Percentiles rank a stretch among this genome's conserved stretches.
Conservation (phyloP, 2,113 vertebrate genomes). For the Psophia crepitans region DNA sequence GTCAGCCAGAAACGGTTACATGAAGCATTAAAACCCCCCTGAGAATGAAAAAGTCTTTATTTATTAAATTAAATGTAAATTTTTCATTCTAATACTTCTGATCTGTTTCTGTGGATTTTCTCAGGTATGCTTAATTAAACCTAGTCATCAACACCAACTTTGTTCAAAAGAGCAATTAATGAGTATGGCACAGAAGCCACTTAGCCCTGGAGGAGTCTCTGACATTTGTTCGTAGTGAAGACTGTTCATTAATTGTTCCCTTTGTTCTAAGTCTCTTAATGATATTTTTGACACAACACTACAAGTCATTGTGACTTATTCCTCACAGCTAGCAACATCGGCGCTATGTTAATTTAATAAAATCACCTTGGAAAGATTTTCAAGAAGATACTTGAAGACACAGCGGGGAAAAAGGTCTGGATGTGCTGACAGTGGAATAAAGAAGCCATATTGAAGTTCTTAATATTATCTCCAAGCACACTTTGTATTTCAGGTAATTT, state of each 20-base stretch:
- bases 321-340: not conserved
- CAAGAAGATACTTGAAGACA: not conserved
- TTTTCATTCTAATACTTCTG: not conserved
- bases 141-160: conserved; percentile 10
- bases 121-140: conserved; percentile 57
- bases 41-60: not conserved
- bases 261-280: conserved; percentile 27
- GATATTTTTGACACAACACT: not conserved
- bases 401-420: not conserved
- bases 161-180: conserved; percentile 51
- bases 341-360: conserved; percentile 15
- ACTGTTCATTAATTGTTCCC: conserved; percentile 45
- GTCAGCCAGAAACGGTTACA: not conserved
- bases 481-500: not conserved
- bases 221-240: not conserved
- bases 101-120: conserved; percentile 8
- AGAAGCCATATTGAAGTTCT: not conserved
- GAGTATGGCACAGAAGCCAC: conserved; percentile 8
- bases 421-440: not conserved
- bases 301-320: conserved; percentile 18
- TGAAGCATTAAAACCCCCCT: not conserved
- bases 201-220: conserved; percentile 30
- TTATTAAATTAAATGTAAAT: not conserved
- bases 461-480: not conserved
- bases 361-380: conserved; percentile 6